Percentiles rank a stretch among this genome's conserved stretches.
Evolutionary conservation across 2,113 vertebrate species (phyloP).

Genomic region (Antidorcas marsupialis): DNA sequence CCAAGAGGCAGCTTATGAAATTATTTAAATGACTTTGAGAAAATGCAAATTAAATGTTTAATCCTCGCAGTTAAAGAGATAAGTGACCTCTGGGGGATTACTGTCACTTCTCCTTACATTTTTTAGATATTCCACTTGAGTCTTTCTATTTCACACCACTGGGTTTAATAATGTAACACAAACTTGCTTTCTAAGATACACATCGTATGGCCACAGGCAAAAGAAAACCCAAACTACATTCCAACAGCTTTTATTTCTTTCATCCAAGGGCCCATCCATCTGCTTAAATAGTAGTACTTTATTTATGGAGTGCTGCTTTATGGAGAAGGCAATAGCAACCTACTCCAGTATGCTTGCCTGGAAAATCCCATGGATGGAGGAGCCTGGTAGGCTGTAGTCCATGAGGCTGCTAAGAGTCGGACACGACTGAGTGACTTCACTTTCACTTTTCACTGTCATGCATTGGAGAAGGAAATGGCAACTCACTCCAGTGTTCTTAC

Average conservation of each 20-base stretch:
- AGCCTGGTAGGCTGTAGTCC: too few species aligned
- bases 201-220: conserved; percentile 2
- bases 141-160: neutral
- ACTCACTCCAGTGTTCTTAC: too few species aligned
- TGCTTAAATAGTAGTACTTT: neutral
- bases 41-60: conserved; percentile 32
- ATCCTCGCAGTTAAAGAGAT: neutral
- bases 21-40: conserved; percentile 8
- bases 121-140: neutral
- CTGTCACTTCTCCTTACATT: neutral
- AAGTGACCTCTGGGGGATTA: neutral
- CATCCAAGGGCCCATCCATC: neutral
- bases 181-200: neutral
- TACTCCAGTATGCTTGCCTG: too few species aligned
- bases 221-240: neutral
- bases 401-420: fast-evolving
- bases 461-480: too few species aligned
- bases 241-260: conserved; percentile 7
- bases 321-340: too few species aligned
- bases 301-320: too few species aligned
- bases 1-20: neutral
- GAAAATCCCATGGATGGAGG: too few species aligned
- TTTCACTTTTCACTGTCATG: too few species aligned
- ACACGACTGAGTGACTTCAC: too few species aligned
- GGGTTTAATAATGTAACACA: neutral